A percentile compares a stretch with the other conserved stretches of the same genome.
Evolutionary conservation across 1,140 invertebrate species (phyloP).

Genomic region (Drosophila persimilis): DNA sequence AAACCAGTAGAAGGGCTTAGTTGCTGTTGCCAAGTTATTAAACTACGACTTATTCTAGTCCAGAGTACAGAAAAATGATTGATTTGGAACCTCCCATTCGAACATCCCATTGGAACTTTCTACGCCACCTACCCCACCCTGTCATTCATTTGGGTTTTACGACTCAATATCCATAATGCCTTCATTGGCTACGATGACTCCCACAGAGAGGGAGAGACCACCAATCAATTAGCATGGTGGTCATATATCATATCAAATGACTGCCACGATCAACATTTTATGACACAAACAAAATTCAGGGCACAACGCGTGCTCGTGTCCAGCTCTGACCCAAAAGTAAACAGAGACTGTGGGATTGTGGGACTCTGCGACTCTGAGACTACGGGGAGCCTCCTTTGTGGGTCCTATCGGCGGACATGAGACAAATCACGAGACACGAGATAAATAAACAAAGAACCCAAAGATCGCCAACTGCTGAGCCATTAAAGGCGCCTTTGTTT

Average conservation of each 20-base stretch:
- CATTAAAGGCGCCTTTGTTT: too few species aligned
- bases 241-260: conserved; percentile 52
- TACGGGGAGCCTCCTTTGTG: not conserved
- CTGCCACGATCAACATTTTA: conserved; percentile 43
- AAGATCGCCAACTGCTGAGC: too few species aligned
- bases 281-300: conserved; percentile 33
- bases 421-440: conserved; percentile 35
- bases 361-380: not conserved
- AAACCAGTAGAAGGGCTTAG: too few species aligned
- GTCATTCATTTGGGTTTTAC: too few species aligned
- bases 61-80: too few species aligned
- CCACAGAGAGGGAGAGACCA: conserved; percentile 1
- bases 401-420: conserved; percentile 21
- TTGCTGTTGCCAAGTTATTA: too few species aligned
- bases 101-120: too few species aligned
- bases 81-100: too few species aligned
- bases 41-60: too few species aligned
- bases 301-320: conserved; percentile 34
- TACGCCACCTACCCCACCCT: too few species aligned
- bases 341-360: not conserved
- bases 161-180: too few species aligned
- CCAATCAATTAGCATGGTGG: conserved; percentile 42
- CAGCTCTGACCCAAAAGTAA: conserved; percentile 24
- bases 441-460: conserved; percentile 40
- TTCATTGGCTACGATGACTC: too few species aligned